Percentiles rank a stretch among this genome's conserved stretches.
Conservation (phyloP, 92 coral and sea anemone genomes). For the Umimayanthus chanpuru region DNA sequence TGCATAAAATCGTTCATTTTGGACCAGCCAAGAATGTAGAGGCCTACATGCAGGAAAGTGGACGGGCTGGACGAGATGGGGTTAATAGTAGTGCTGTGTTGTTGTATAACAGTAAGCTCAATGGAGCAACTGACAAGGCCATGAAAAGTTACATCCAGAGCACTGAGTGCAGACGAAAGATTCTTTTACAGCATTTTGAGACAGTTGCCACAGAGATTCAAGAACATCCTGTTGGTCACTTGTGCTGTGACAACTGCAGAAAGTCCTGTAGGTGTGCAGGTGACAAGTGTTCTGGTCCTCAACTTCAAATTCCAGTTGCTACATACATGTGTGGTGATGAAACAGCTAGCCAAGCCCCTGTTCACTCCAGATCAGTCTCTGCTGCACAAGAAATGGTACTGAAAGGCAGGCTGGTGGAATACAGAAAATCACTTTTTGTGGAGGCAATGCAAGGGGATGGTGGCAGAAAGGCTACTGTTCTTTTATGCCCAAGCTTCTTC, state of each 20-base stretch:
- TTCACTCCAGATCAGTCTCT: constrained; percentile 35
- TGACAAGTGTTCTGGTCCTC: constrained; percentile 32
- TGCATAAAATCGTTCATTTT: constrained; percentile 32
- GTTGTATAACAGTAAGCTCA: constrained; percentile 23
- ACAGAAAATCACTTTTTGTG: constrained; percentile 27
- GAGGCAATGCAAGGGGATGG: constrained; percentile 29
- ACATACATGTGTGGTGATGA: neutral
- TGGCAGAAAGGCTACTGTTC: constrained; percentile 40
- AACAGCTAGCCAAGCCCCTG: neutral
- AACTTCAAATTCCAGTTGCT: neutral
- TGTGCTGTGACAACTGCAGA: constrained; percentile 56
- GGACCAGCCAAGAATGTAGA: constrained; percentile 46
- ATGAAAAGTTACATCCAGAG: constrained; percentile 16
- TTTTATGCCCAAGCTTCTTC: constrained; percentile 57
- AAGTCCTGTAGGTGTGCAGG: constrained; percentile 41
- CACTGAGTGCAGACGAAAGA: neutral
- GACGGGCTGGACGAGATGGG: constrained; percentile 50
- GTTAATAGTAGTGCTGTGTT: constrained; percentile 19
- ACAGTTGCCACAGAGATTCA: neutral
- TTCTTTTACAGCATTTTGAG: constrained; percentile 5
- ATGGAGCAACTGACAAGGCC: neutral
- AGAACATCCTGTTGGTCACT: neutral
- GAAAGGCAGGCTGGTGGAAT: constrained; percentile 12
- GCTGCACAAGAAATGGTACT: constrained; percentile 38
- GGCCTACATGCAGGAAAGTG: constrained; percentile 37